Conservation (phyloP, 2,113 vertebrate genomes). For the Isurus oxyrinchus region DNA sequence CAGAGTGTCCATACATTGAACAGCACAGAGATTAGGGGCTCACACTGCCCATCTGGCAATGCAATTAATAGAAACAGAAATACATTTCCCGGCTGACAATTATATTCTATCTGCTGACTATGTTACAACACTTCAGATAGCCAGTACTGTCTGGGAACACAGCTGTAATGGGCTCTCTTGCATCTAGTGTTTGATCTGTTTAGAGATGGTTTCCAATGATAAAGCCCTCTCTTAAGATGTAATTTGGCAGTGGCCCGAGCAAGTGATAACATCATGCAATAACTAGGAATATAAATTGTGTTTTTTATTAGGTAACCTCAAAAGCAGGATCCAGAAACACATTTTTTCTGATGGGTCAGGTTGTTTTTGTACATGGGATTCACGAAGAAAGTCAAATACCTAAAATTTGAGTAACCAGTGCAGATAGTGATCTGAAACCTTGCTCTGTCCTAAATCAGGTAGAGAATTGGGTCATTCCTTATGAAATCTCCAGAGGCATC, state of each 20-base stretch:
- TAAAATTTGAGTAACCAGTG: neutral
- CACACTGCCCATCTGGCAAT: neutral
- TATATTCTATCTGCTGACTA: neutral
- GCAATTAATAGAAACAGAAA: neutral
- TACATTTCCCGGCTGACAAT: neutral
- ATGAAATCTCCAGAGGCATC: neutral
- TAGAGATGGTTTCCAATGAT: neutral
- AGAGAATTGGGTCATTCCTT: neutral
- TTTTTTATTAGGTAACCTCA: slow-evolving; percentile 22
- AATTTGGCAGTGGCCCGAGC: neutral
- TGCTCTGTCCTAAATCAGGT: neutral
- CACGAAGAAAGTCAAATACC: slow-evolving; percentile 22
- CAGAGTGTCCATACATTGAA: neutral
- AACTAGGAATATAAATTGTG: slow-evolving; percentile 36
- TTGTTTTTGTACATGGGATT: slow-evolving; percentile 26
- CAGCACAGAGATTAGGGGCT: neutral
- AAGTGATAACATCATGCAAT: slow-evolving; percentile 17
- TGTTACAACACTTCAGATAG: slow-evolving; percentile 1
- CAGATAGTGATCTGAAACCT: neutral
- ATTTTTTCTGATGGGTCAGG: slow-evolving; percentile 2
- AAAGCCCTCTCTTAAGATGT: neutral
- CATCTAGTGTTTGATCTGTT: slow-evolving; percentile 11
- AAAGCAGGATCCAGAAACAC: neutral
- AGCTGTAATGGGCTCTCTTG: slow-evolving; percentile 19
- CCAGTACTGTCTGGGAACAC: slow-evolving; percentile 19